Evolutionary conservation across 2,888 invertebrate genomes (phyloP).

Genomic region (Hipparchia semele): DNA sequence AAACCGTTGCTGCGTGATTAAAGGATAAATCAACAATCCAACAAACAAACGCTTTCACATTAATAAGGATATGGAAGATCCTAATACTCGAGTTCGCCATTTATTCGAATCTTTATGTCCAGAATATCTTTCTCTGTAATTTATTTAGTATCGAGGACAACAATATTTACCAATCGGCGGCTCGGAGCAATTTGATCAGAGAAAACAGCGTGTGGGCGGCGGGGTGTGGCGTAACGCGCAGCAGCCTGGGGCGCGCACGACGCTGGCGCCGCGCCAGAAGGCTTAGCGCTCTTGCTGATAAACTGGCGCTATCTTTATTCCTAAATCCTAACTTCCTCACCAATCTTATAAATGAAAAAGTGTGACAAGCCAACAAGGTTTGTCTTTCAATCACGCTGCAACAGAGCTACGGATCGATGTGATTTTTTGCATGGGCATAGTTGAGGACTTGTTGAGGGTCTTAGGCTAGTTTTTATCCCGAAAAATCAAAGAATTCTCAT

Average conservation of each 20-base stretch:
- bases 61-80: not conserved
- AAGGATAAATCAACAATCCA: not conserved
- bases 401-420: too few relatives aligned
- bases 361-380: too few relatives aligned
- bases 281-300: constrained; percentile 18
- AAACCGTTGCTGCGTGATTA: too few relatives aligned
- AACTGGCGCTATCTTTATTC: not conserved
- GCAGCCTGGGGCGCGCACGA: too few relatives aligned
- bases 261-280: not conserved
- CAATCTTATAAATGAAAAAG: too few relatives aligned
- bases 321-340: too few relatives aligned
- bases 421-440: too few relatives aligned
- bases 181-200: constrained; percentile 7
- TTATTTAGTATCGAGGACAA: not conserved
- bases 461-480: too few relatives aligned
- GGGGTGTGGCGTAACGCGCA: not conserved
- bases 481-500: too few relatives aligned
- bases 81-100: not conserved
- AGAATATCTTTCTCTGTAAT: not conserved
- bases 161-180: constrained; percentile 15
- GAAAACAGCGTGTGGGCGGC: constrained; percentile 9
- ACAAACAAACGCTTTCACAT: not conserved
- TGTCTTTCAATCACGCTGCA: too few relatives aligned
- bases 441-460: too few relatives aligned
- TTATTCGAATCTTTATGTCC: not conserved